These are phyloP conservation scores for Thera britannica DNA, from an alignment of 2,888 invertebrate genomes.

Conservation along the genomic window DNA sequence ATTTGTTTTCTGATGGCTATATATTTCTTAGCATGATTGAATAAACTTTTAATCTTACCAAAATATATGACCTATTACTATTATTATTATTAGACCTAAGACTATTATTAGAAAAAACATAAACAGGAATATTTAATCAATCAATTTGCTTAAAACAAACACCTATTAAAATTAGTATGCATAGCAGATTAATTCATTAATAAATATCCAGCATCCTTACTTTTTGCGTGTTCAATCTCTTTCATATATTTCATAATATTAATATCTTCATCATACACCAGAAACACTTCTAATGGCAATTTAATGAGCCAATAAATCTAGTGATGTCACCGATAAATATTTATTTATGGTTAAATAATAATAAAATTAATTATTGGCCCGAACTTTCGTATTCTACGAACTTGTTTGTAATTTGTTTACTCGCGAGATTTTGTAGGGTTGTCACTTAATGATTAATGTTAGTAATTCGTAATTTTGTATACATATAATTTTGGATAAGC, in stretches of 20 bases:
- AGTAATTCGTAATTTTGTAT: no score
- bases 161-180: constrained; percentile 24
- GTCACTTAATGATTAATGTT: constrained; percentile 19
- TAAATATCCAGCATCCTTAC: constrained; percentile 46
- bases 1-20: no score
- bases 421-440: constrained; percentile 50
- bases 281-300: constrained; percentile 48
- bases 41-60: no score
- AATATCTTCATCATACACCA: constrained; percentile 56
- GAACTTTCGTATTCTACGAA: constrained; percentile 65
- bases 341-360: constrained; percentile 64
- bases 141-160: constrained; percentile 1
- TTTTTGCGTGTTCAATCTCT: constrained; percentile 45
- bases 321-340: constrained; percentile 67
- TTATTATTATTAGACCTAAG: no score
- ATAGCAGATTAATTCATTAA: constrained; percentile 17
- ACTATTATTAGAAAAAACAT: no score
- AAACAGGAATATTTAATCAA: no score
- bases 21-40: no score
- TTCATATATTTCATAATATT: constrained; percentile 51
- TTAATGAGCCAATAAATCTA: constrained; percentile 62
- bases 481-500: no score
- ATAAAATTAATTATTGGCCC: constrained; percentile 60
- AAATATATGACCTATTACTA: no score
- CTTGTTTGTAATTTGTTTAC: constrained; percentile 71